Evolutionary conservation across 37 sponge, comb jelly and placozoan species (phyloP), one percentile per base, ranked within the genome.

Genomic region (Corticium candelabrum): DNA sequence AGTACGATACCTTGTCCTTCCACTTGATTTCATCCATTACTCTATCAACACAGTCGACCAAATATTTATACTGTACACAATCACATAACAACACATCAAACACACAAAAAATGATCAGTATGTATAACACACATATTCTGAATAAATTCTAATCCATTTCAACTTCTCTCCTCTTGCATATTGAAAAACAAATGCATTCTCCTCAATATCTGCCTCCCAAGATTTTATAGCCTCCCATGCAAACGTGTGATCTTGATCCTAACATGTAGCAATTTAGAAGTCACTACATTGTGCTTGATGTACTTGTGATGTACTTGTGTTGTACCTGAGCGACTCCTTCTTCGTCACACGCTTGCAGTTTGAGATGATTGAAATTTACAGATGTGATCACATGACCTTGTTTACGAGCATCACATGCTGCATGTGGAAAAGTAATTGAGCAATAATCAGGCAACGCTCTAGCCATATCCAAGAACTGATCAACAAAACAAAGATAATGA

Each of bases 351-450:
- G 96, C 96, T 34, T 82, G 78, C 39, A 95, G 43, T 2, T 34
- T 35, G 56, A 95, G 70, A 4, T 74, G 5, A 3, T 41, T 37
- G 31, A 76, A 68, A 37, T 68, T 68, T 39, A 99, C 70, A 41
- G 80, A 41, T 2, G 93, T 70, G 0, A 87, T 92, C 30, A 99
- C 85, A 80, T 99, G 87, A 3, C 99, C 99, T 35, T 76, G 81
- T 70, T 95, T 99, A 29, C 99, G 71, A 4, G 89, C 93, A 41
- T 99, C 96, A 77, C 89, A 90, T 11, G 57, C 31, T 39, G 93
- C 92, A 82, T 95, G 96, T 7, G 99, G 99, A 77, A 99, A 99
- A 0, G 79, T 37, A n/a, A 99, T 67, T 35, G 74, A 70, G 76
- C 77, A 80, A 70, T 99, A 99, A 37, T 76, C 84, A 3, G 84